Percentiles rank a stretch among this genome's conserved stretches.
Conservation (phyloP, 2,888 invertebrate genomes). For the Ectobius pallidus region DNA sequence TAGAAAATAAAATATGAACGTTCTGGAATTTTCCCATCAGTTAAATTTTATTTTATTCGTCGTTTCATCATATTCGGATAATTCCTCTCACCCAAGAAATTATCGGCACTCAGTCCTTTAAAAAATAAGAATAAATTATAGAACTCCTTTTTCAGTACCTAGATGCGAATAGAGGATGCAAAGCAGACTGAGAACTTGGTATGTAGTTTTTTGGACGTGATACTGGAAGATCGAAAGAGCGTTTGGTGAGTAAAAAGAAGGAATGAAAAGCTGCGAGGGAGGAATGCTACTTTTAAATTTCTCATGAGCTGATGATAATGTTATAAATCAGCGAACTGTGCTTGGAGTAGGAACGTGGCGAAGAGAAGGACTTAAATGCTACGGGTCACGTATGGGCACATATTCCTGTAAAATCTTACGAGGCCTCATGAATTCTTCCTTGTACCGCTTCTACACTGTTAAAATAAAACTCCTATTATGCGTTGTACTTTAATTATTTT, state of each 20-base stretch:
- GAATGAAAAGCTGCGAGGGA: too few species aligned
- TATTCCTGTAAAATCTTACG: not conserved
- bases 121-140: too few species aligned
- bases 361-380: constrained; percentile 32
- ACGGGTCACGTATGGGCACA: constrained; percentile 30
- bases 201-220: not conserved
- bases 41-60: too few species aligned
- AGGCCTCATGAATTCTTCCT: constrained; percentile 40
- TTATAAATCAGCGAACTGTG: constrained; percentile 34
- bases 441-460: not conserved
- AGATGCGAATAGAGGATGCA: too few species aligned
- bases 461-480: not conserved
- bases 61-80: too few species aligned
- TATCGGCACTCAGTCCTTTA: too few species aligned
- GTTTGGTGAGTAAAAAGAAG: not conserved
- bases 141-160: too few species aligned
- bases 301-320: constrained; percentile 39
- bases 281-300: constrained; percentile 40
- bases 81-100: too few species aligned
- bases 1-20: too few species aligned
- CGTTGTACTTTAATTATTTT: too few species aligned
- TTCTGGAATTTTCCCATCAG: too few species aligned
- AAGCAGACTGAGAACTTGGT: too few species aligned
- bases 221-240: not conserved
- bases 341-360: constrained; percentile 18